Base-by-base conservation (phyloP, 2,113 vertebrate species). In the Rhinoderma darwinii region DNA sequence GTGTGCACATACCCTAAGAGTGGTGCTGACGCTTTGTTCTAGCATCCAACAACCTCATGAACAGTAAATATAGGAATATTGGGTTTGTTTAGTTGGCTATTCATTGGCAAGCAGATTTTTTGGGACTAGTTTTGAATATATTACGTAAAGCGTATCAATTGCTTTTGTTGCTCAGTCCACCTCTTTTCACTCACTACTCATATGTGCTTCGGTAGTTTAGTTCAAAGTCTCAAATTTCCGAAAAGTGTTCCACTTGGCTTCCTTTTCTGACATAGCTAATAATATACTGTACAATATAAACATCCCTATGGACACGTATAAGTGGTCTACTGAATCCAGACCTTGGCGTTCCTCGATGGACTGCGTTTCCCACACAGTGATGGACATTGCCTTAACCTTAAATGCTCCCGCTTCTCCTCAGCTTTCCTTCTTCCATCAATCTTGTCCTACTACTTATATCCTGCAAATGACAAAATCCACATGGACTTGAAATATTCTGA, bases 301-400 rank as follows among this genome's bases (percentile, higher is more conserved):
- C 32, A 41, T 61, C 37, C 37, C 78, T 43, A 37, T 18, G 54
- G 78, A 63, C 18, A 22, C 3, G 0, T 59, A 41, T 12, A 80
- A 80, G 22, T 7, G n/a, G 51, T 80, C 35, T 56, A 61, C 51
- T 63, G 56, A 81, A 43, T 61, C 56, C 37, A 63, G 56, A 30
- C 9, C n/a, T 80, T 80, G 77, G 77, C 77, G 32, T 81, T 61
- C 39, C 78, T 59, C 78, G 17, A 63, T 43, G 78, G 78, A 63
- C 37, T 43, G 51, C 30, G 37, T 81, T 81, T 81, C 78, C 78
- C 78, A 61, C 78, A 63, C 78, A 41, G 54, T 81, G 78, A 63
- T 63, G 56, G 78, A 81, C 78, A 22, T 63, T 27, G 35, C 27
- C 25, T 63, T 81, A 80, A 80, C 56, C 78, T 81, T 22, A 32